These are phyloP conservation scores for Cheilosia variabilis DNA, from an alignment of 2,888 invertebrate species.

Conservation along the genomic window DNA sequence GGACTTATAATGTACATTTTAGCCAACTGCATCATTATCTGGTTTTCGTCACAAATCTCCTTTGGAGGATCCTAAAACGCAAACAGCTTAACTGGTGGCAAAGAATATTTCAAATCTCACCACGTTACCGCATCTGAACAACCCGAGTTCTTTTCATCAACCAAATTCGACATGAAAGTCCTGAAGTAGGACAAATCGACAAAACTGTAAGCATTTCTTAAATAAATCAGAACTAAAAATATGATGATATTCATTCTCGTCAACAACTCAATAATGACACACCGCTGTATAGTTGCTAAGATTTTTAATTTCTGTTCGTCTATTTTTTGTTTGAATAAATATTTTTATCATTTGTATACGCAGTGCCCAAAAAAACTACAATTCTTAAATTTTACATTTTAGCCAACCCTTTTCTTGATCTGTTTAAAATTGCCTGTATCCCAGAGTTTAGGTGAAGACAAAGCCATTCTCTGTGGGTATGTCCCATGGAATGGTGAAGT, in stretches of 20 bases:
- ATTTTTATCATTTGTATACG: slow-evolving; percentile 54
- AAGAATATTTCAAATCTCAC: neutral
- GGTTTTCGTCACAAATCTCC: slow-evolving; percentile 82
- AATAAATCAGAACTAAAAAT: slow-evolving; percentile 53
- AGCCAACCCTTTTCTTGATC: slow-evolving; percentile 46
- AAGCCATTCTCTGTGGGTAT: slow-evolving; percentile 83
- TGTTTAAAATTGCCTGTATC: slow-evolving; percentile 34
- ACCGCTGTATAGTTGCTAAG: slow-evolving; percentile 18
- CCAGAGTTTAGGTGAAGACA: slow-evolving; percentile 81
- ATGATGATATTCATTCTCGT: slow-evolving; percentile 30
- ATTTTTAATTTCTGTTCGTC: slow-evolving; percentile 34
- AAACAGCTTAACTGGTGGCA: neutral
- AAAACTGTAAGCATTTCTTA: slow-evolving; percentile 32
- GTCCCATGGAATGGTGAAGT: slow-evolving; percentile 84
- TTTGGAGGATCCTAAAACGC: slow-evolving; percentile 35
- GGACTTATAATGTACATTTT: slow-evolving; percentile 85
- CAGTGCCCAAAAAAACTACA: slow-evolving; percentile 64
- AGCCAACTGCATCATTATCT: slow-evolving; percentile 84
- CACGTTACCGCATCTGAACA: slow-evolving; percentile 18
- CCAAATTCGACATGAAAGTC: slow-evolving; percentile 48
- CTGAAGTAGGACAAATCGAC: slow-evolving; percentile 53
- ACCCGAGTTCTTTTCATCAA: slow-evolving; percentile 36
- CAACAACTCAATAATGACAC: slow-evolving; percentile 5
- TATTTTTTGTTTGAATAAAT: slow-evolving; percentile 63
- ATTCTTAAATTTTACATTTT: slow-evolving; percentile 53